Evolutionary conservation across 2,113 vertebrate genomes (phyloP).

Genomic region (cat (Felis catus)): DNA sequence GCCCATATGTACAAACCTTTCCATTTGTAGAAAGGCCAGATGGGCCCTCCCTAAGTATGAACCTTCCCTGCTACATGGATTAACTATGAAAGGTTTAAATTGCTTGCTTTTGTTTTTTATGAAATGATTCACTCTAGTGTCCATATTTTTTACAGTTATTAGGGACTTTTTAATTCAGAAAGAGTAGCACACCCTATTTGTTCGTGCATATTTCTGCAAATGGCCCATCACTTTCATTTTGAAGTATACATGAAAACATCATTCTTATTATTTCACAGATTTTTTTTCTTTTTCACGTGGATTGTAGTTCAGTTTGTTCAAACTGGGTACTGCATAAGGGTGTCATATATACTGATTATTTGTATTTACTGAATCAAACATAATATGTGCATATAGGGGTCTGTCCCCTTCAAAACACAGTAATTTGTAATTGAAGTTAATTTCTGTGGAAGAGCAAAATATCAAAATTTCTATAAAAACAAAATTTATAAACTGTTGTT

Average conservation of each 20-base stretch:
- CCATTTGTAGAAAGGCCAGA: slow-evolving; percentile 70
- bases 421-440: slow-evolving; percentile 19
- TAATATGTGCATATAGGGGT: no score
- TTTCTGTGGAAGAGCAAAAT: not conserved
- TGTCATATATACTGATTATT: not conserved
- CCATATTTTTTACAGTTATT: slow-evolving; percentile 26
- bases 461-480: not conserved
- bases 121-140: not conserved
- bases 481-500: not conserved
- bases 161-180: slow-evolving; percentile 37
- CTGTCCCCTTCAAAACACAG: not conserved
- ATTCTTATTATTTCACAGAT: not conserved
- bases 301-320: not conserved
- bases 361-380: not conserved
- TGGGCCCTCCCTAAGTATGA: slow-evolving; percentile 56
- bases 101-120: slow-evolving; percentile 42
- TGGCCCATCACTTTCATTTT: not conserved
- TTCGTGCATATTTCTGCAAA: slow-evolving; percentile 31
- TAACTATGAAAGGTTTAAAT: slow-evolving; percentile 57
- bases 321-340: not conserved
- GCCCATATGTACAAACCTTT: slow-evolving; percentile 64
- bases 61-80: slow-evolving; percentile 36
- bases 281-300: not conserved
- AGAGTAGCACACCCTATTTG: not conserved
- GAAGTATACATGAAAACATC: not conserved